Conservation (phyloP, 2,888 invertebrate genomes). For the Cephus spinipes region DNA sequence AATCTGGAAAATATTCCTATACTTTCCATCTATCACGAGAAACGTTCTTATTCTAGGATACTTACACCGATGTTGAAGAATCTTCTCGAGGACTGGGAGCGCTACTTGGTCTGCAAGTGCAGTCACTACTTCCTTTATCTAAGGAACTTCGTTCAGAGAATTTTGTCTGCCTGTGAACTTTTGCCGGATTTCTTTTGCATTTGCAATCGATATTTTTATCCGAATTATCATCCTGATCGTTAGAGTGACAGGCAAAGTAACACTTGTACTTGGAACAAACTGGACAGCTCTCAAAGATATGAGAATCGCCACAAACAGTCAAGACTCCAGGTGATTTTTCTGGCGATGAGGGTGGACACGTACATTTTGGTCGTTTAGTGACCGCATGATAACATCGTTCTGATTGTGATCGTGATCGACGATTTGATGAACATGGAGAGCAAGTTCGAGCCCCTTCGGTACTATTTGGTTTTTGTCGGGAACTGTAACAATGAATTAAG, state of each 20-base stretch:
- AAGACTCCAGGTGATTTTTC: slow-evolving; percentile 26
- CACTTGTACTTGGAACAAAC: slow-evolving; percentile 57
- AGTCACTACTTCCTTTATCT: slow-evolving; percentile 24
- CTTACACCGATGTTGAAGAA: slow-evolving; percentile 39
- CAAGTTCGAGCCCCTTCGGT: slow-evolving; percentile 15
- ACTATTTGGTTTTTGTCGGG: slow-evolving; percentile 17
- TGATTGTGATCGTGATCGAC: slow-evolving; percentile 26
- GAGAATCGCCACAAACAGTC: slow-evolving; percentile 31
- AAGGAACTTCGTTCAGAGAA: slow-evolving; percentile 17
- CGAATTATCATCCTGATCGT: slow-evolving; percentile 6
- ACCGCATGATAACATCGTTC: slow-evolving; percentile 39
- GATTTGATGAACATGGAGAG: slow-evolving; percentile 16
- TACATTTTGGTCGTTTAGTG: slow-evolving; percentile 26
- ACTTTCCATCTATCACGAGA: background rate
- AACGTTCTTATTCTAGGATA: slow-evolving; percentile 3
- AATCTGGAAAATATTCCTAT: slow-evolving; percentile 31
- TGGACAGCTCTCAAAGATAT: slow-evolving; percentile 51
- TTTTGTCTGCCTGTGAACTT: slow-evolving; percentile 24
- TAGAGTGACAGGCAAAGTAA: slow-evolving; percentile 45
- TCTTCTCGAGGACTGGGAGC: slow-evolving; percentile 33
- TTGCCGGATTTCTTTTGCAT: slow-evolving; percentile 18
- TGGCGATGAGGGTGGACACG: slow-evolving; percentile 17
- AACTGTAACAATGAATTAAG: background rate
- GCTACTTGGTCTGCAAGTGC: slow-evolving; percentile 33
- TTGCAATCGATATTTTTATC: slow-evolving; percentile 7